A percentile compares a stretch with the other conserved stretches of the same genome.
These are phyloP conservation scores for Cyclura pinguis DNA, from an alignment of 2,797 vertebrate genomes.

Conservation along the genomic window DNA sequence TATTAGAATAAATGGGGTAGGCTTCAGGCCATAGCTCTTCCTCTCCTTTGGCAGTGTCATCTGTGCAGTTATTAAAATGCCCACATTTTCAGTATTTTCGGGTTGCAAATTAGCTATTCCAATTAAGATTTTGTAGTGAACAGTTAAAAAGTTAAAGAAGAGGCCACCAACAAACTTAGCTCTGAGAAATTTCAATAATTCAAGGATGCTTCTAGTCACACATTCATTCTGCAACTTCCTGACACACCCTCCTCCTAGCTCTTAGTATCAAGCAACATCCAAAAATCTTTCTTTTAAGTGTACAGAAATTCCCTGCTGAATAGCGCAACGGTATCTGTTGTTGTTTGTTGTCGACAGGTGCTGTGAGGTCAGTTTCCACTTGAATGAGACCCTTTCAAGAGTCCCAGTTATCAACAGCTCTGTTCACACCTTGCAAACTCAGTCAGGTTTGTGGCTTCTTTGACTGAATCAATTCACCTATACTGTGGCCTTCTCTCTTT, in stretches of 20 bases:
- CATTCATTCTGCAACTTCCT: background rate
- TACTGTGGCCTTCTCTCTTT: too few relatives aligned
- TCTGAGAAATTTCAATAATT: background rate
- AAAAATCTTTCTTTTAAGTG: background rate
- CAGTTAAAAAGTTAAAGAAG: background rate
- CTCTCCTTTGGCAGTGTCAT: background rate
- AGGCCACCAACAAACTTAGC: background rate
- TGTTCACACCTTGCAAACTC: too few relatives aligned
- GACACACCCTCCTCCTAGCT: background rate
- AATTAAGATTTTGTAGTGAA: background rate
- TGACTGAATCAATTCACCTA: too few relatives aligned
- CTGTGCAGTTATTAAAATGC: background rate
- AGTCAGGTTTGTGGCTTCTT: too few relatives aligned
- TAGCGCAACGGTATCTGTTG: background rate
- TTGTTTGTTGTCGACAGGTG: too few relatives aligned
- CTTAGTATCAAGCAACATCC: background rate
- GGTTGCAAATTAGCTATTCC: background rate
- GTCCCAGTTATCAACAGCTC: too few relatives aligned
- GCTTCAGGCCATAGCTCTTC: background rate
- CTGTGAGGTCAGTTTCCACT: too few relatives aligned
- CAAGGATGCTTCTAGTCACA: background rate
- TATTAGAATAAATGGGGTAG: background rate
- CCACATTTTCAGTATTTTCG: background rate
- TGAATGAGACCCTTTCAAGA: too few relatives aligned
- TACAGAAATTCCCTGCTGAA: conserved; percentile 5